phyloP scores from a whole-genome alignment of 2,113 vertebrate genomes.

The Odontesthes bonariensis region DNA sequence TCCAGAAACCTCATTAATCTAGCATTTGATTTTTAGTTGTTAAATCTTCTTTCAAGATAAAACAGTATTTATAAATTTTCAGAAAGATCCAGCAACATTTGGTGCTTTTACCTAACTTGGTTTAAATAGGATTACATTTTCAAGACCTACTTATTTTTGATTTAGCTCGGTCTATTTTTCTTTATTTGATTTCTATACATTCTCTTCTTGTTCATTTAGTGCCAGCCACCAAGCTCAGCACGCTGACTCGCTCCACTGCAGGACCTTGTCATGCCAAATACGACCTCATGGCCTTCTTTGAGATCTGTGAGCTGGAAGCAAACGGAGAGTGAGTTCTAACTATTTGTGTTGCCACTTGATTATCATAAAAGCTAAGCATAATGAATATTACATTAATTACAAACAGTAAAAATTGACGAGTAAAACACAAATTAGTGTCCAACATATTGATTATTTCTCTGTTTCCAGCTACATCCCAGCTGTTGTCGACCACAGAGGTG shows the following conservation, averaged over 20 bases:
- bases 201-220: slow-evolving; percentile 78
- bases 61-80: too few species aligned
- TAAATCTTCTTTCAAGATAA: too few species aligned
- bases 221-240: slow-evolving; percentile 96
- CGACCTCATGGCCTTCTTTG: slow-evolving; percentile 96
- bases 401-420: too few species aligned
- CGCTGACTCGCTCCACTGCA: slow-evolving; percentile 88
- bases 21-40: too few species aligned
- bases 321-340: slow-evolving; percentile 93
- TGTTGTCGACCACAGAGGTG: slow-evolving; percentile 94
- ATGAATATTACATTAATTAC: background rate
- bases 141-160: too few species aligned
- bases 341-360: background rate
- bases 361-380: background rate
- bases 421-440: background rate
- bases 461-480: slow-evolving; percentile 93
- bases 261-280: slow-evolving; percentile 98
- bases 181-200: too few species aligned
- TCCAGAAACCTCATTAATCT: too few species aligned
- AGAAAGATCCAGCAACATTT: background rate
- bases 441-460: slow-evolving; percentile 7
- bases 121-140: too few species aligned
- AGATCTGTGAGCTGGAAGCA: slow-evolving; percentile 98
- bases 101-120: background rate
- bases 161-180: too few species aligned